Percentiles rank a stretch among this genome's conserved stretches.
Conservation (phyloP, 37 sponge, comb jelly and placozoan genomes). For the Spongia lamella region DNA sequence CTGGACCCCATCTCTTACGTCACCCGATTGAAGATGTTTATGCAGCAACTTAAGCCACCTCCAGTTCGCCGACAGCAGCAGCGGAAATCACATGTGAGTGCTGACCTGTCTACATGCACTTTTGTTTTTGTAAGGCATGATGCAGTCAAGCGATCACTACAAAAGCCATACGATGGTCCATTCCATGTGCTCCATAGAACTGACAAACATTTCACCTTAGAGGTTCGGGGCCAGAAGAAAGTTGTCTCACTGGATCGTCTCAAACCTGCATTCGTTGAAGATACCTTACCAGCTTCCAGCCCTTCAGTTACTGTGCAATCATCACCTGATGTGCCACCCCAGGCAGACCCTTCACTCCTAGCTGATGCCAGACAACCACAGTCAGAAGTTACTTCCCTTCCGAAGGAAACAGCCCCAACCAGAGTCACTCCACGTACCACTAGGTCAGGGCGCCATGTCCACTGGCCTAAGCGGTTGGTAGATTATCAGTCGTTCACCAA, state of each 20-base stretch:
- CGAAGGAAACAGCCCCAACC: too few species aligned
- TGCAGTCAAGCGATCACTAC: slow-evolving; percentile 4
- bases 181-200: slow-evolving; percentile 5
- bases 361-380: too few species aligned
- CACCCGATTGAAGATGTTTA: background rate
- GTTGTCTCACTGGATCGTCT: slow-evolving; percentile 23
- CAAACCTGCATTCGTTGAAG: slow-evolving; percentile 16
- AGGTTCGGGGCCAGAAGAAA: background rate
- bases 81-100: slow-evolving; percentile 1
- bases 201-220: slow-evolving; percentile 9
- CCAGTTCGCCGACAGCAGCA: slow-evolving; percentile 1
- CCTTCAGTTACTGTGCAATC: background rate
- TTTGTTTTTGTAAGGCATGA: slow-evolving; percentile 24
- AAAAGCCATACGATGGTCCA: slow-evolving; percentile 35
- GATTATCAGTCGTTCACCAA: too few species aligned
- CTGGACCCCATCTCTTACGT: slow-evolving; percentile 16
- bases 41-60: too few species aligned
- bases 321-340: too few species aligned
- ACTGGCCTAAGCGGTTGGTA: too few species aligned
- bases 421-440: too few species aligned
- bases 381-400: too few species aligned
- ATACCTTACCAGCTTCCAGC: background rate
- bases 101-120: slow-evolving; percentile 8
- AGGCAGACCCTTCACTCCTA: too few species aligned
- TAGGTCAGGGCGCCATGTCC: too few species aligned